Percentiles rank a stretch among this genome's conserved stretches.
These are phyloP conservation scores for Cyprichromis sp. DNA, from an alignment of 2,113 vertebrate genomes.

Conservation along the genomic window DNA sequence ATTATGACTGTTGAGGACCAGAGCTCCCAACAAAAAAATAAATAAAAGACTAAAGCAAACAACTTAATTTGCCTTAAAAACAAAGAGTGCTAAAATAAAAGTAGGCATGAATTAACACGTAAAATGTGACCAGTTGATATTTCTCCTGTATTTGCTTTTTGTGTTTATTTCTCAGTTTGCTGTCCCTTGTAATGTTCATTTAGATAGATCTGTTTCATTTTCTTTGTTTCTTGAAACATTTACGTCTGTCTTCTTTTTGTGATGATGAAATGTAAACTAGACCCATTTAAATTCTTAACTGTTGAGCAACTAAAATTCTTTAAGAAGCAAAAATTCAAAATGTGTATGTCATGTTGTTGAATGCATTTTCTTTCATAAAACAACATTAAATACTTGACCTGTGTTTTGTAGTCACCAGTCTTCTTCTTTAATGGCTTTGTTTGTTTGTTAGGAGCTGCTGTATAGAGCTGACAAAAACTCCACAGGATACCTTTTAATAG, in stretches of 20 bases:
- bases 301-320: background rate
- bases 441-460: background rate
- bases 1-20: background rate
- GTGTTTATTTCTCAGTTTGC: background rate
- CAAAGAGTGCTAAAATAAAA: background rate
- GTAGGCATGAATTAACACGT: background rate
- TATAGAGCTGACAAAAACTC: background rate
- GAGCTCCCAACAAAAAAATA: background rate
- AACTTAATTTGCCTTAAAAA: background rate
- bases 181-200: background rate
- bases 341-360: background rate
- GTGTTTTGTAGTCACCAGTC: background rate
- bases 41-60: background rate
- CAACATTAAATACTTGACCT: background rate
- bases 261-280: background rate
- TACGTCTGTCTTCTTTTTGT: background rate
- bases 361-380: background rate
- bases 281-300: background rate
- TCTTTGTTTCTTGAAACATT: background rate
- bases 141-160: background rate
- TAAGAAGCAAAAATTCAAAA: background rate
- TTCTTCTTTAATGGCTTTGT: background rate
- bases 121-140: background rate
- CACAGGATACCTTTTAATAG: accelerated
- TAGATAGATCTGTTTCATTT: background rate